These are phyloP conservation scores for Perccottus glenii DNA, from an alignment of 2,113 vertebrate genomes.

Conservation along the genomic window DNA sequence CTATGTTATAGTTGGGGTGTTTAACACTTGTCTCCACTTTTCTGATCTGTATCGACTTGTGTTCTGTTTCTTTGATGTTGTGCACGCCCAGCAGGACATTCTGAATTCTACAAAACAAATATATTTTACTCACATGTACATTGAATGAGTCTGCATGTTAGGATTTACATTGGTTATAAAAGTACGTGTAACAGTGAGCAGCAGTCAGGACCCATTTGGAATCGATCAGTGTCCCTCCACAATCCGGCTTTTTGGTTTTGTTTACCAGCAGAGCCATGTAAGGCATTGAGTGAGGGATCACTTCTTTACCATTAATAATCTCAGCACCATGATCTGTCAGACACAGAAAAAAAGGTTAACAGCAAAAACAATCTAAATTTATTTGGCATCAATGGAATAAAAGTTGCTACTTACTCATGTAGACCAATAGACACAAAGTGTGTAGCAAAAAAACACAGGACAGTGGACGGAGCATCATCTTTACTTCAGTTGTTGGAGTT, in stretches of 20 bases:
- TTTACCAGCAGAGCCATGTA: constrained; percentile 57
- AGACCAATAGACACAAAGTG: constrained; percentile 18
- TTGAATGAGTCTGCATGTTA: background rate
- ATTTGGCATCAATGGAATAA: background rate
- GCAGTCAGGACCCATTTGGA: constrained; percentile 72
- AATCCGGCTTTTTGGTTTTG: accelerated
- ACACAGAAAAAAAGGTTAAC: background rate
- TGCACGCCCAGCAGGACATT: constrained; percentile 70
- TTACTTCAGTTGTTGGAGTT: background rate
- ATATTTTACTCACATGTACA: background rate
- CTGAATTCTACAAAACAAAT: constrained; percentile 15
- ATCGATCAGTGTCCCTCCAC: constrained; percentile 70
- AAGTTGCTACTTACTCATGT: constrained; percentile 45
- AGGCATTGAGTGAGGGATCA: constrained; percentile 59
- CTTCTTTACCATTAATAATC: constrained; percentile 64
- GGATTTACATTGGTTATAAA: background rate
- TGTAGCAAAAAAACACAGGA: background rate
- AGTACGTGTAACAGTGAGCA: constrained; percentile 57
- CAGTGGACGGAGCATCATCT: background rate
- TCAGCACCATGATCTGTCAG: constrained; percentile 56
- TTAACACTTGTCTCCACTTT: background rate
- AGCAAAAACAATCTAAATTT: too few species aligned
- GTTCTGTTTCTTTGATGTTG: constrained; percentile 34
- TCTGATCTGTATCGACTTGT: constrained; percentile 26
- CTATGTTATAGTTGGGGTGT: constrained; percentile 49